phyloP scores from a whole-genome alignment of 2,797 vertebrate species.

The Semotilus atromaculatus region DNA sequence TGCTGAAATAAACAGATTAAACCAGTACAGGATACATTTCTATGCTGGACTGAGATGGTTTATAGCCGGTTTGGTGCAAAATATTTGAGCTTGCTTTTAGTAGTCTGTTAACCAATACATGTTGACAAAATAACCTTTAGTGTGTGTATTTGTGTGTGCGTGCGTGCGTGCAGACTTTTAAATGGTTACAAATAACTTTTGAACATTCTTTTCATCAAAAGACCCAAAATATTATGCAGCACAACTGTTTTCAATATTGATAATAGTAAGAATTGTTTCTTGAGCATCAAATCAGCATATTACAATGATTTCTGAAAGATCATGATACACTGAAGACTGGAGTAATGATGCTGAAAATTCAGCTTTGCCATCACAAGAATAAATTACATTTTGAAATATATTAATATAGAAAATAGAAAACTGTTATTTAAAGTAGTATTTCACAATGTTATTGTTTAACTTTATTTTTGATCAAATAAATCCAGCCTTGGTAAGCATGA shows the following conservation, averaged over 20 bases:
- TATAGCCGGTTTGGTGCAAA: neutral
- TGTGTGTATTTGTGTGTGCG: neutral
- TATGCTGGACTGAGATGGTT: neutral
- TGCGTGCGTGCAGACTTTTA: neutral
- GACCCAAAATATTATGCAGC: neutral
- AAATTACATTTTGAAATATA: neutral
- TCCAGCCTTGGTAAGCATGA: neutral
- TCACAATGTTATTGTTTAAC: neutral
- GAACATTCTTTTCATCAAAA: too few species aligned
- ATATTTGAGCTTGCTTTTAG: neutral
- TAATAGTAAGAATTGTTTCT: too few species aligned
- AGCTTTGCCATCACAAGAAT: neutral
- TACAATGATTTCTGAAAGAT: too few species aligned
- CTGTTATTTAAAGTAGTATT: neutral
- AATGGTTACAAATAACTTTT: neutral
- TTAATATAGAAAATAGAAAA: neutral
- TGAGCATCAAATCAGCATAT: neutral
- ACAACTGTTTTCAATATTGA: too few species aligned
- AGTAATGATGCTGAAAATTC: too few species aligned
- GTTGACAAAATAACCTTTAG: neutral
- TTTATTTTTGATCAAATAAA: neutral
- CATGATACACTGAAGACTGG: too few species aligned
- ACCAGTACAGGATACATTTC: neutral
- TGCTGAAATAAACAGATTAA: neutral
- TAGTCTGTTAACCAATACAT: neutral